Evolutionary conservation across 2,888 invertebrate genomes (phyloP).

Genomic region (Drosophila hamatofila): DNA sequence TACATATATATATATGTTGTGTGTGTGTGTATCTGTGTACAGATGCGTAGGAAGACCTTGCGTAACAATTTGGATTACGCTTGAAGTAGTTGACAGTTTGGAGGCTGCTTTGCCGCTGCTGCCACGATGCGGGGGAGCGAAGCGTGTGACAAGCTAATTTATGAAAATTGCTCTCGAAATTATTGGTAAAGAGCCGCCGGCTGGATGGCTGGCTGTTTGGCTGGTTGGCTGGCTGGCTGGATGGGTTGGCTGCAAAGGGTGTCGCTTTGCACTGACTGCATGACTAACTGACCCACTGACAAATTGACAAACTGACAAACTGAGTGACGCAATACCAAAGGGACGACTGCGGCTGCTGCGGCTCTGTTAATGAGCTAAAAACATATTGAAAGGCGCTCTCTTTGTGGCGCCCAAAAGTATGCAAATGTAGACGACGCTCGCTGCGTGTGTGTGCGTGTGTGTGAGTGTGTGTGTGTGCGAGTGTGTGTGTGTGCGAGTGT

Average conservation of each 20-base stretch:
- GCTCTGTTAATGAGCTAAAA: conserved; percentile 69
- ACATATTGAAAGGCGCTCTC: conserved; percentile 66
- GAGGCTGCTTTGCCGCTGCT: conserved; percentile 13
- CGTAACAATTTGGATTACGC: conserved; percentile 78
- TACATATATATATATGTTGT: neutral
- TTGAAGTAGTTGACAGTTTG: conserved; percentile 73
- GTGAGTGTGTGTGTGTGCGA: neutral
- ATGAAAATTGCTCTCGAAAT: conserved; percentile 79
- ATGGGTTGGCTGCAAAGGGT: conserved; percentile 20
- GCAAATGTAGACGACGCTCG: conserved; percentile 63
- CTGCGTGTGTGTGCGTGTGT: neutral
- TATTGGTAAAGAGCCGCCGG: conserved; percentile 66
- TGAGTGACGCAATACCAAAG: conserved; percentile 59
- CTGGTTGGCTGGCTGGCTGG: neutral
- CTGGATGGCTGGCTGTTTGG: neutral
- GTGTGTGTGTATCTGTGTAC: conserved; percentile 19
- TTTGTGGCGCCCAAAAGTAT: conserved; percentile 58
- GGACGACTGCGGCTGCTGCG: conserved; percentile 17
- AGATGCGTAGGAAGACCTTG: conserved; percentile 56
- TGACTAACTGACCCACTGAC: conserved; percentile 11
- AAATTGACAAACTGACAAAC: conserved; percentile 13
- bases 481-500: neutral
- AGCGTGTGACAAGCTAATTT: conserved; percentile 71
- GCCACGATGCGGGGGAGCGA: conserved; percentile 7
- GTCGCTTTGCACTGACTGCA: conserved; percentile 18